Conservation (phyloP, 2,797 vertebrate genomes). For the Phrynocephalus forsythii region DNA sequence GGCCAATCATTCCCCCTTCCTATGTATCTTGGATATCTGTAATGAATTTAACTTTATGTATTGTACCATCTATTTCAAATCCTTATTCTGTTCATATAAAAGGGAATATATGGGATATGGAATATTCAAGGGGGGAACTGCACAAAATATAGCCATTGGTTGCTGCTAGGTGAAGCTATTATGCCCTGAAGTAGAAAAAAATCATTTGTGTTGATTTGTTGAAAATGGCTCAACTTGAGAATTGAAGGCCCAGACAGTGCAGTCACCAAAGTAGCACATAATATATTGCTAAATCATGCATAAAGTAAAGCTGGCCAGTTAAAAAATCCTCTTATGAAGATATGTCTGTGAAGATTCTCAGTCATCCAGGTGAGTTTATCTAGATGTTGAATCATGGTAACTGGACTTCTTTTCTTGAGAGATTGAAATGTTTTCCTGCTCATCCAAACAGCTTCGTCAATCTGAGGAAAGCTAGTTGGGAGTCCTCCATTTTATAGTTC, state of each 20-base stretch:
- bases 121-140: neutral
- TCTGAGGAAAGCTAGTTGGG: no score
- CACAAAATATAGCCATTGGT: neutral
- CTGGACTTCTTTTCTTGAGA: no score
- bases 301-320: conserved; percentile 54
- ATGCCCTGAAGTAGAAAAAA: neutral
- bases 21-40: neutral
- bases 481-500: no score
- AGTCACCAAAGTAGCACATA: conserved; percentile 39
- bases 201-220: neutral
- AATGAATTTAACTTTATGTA: neutral
- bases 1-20: no score
- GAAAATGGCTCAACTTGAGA: neutral
- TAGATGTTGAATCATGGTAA: no score
- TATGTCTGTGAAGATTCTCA: no score
- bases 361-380: no score
- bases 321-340: conserved; percentile 32
- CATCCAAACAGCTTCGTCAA: no score
- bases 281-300: conserved; percentile 66
- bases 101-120: neutral
- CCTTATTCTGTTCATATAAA: neutral
- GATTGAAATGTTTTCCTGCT: no score
- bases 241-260: conserved; percentile 11
- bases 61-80: neutral
- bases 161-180: neutral